A percentile compares a stretch with the other conserved stretches of the same genome.
phyloP scores from a whole-genome alignment of 2,113 vertebrate genomes.

The Rhipidura dahli region DNA sequence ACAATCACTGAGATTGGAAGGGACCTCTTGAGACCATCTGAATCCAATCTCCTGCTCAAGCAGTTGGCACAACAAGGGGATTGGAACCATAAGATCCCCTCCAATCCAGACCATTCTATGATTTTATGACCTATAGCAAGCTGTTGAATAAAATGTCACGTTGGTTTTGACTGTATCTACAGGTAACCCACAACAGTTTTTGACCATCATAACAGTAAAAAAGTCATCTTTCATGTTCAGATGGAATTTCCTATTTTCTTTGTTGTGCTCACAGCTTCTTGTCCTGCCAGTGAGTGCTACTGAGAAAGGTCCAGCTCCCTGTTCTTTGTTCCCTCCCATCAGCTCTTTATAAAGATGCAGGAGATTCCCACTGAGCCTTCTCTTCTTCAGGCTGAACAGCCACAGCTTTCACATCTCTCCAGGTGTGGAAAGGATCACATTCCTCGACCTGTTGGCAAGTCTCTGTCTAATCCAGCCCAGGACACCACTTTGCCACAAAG shows the following conservation, averaged over 20 bases:
- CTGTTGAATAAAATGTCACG: neutral
- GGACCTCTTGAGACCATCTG: neutral
- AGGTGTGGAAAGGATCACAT: neutral
- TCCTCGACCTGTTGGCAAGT: neutral
- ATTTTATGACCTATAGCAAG: neutral
- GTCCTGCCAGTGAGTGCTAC: neutral
- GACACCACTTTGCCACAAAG: neutral
- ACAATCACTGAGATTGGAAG: neutral
- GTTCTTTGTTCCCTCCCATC: neutral
- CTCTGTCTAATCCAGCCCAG: neutral
- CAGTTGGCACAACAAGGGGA: too few relatives aligned
- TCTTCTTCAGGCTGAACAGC: neutral
- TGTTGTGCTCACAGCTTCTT: neutral
- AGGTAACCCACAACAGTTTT: neutral
- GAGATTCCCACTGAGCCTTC: neutral
- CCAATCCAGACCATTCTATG: neutral
- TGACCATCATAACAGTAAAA: neutral
- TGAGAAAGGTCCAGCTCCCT: neutral
- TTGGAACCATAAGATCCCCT: neutral
- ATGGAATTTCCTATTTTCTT: neutral
- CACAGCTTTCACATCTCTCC: neutral
- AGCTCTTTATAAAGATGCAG: neutral
- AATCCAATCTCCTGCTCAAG: neutral
- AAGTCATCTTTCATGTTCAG: neutral
- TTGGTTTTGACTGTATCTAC: neutral